phyloP scores from a whole-genome alignment of 2,797 vertebrate species.

The Tiaroga cobitis region DNA sequence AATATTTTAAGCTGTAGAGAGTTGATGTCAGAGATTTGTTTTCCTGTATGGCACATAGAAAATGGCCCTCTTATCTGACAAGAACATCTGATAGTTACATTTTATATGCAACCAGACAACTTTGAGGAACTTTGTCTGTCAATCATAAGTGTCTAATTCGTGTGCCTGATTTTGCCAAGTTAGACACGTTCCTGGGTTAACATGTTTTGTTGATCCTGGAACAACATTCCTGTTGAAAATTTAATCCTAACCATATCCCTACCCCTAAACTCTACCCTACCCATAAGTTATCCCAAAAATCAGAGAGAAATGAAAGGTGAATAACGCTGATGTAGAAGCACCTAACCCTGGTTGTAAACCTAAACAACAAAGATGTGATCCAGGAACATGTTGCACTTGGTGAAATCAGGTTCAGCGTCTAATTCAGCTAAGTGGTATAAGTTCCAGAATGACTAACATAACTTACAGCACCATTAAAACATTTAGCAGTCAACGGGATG shows the following conservation, averaged over 20 bases:
- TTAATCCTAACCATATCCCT: no score
- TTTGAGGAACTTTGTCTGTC: background rate
- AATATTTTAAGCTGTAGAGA: background rate
- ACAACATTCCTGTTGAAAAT: background rate
- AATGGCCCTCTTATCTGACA: background rate
- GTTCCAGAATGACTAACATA: background rate
- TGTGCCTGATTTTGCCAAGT: background rate
- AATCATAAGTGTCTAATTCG: background rate
- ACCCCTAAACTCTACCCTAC: background rate
- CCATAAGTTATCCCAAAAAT: background rate
- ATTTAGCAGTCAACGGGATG: background rate
- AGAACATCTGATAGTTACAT: background rate
- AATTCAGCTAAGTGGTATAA: background rate
- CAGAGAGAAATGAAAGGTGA: background rate
- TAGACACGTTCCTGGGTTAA: background rate
- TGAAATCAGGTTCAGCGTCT: background rate
- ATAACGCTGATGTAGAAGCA: background rate
- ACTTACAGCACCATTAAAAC: slow-evolving; percentile 10
- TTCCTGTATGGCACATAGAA: background rate
- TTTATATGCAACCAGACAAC: background rate
- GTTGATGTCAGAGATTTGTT: background rate
- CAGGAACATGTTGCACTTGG: background rate
- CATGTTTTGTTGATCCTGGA: background rate
- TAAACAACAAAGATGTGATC: background rate
- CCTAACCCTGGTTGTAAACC: background rate